Percentiles rank a stretch among this genome's conserved stretches.
These are phyloP conservation scores for Oryzias celebensis DNA, from an alignment of 2,113 vertebrate species.

Conservation along the genomic window DNA sequence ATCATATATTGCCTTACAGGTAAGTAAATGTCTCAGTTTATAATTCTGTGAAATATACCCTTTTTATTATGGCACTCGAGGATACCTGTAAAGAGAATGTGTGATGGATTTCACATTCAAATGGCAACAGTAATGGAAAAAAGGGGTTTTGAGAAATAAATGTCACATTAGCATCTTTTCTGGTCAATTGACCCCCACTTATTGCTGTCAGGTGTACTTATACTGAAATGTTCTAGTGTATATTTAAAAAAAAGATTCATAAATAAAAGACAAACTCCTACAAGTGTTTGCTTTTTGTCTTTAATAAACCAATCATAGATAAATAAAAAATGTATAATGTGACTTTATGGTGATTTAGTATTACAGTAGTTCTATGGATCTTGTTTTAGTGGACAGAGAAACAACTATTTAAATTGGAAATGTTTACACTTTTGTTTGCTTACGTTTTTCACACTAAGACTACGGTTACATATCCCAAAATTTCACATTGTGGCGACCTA, in stretches of 20 bases:
- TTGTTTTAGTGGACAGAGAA: no score
- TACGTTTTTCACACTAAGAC: no score
- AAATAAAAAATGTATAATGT: no score
- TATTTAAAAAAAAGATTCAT: not conserved
- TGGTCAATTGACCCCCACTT: slow-evolving; percentile 27
- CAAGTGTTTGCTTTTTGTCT: no score
- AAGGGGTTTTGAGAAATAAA: slow-evolving; percentile 39
- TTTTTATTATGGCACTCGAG: slow-evolving; percentile 25
- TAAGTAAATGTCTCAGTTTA: slow-evolving; percentile 45
- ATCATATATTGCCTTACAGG: slow-evolving; percentile 50
- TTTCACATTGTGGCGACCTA: no score
- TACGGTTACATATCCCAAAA: no score
- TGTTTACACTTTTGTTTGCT: no score
- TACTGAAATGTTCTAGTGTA: not conserved
- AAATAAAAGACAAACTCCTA: no score
- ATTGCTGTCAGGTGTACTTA: slow-evolving; percentile 18
- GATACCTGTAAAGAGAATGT: slow-evolving; percentile 22
- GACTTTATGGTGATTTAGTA: no score
- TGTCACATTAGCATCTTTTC: slow-evolving; percentile 26
- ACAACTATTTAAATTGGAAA: no score
- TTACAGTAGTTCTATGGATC: no score
- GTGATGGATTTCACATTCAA: slow-evolving; percentile 44
- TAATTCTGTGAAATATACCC: slow-evolving; percentile 51
- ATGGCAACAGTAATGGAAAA: slow-evolving; percentile 39
- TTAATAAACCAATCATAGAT: no score